These are phyloP conservation scores for Eulimnadia texana DNA, from an alignment of 1,140 invertebrate genomes.

Conservation along the genomic window DNA sequence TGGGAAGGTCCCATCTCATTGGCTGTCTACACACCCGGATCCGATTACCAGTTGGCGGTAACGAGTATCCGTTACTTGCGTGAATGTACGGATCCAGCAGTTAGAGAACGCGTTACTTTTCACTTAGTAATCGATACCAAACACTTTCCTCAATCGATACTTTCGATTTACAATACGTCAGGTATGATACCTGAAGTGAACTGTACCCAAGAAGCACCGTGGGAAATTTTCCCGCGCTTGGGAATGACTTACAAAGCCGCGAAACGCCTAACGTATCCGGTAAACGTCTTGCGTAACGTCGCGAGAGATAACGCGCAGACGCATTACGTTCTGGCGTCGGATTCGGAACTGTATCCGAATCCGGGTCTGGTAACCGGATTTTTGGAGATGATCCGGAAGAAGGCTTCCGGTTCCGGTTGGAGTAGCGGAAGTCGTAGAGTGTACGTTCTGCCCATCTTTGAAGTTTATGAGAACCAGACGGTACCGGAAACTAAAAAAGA, in stretches of 20 bases:
- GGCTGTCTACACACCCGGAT: slow-evolving; percentile 57
- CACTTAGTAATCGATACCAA: slow-evolving; percentile 73
- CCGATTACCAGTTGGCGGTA: slow-evolving; percentile 48
- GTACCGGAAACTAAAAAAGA: slow-evolving; percentile 54
- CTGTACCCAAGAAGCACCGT: slow-evolving; percentile 49
- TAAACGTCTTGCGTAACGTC: slow-evolving; percentile 73
- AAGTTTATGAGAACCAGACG: slow-evolving; percentile 50
- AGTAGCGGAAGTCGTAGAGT: slow-evolving; percentile 48
- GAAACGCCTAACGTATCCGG: slow-evolving; percentile 66
- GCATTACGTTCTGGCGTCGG: slow-evolving; percentile 67
- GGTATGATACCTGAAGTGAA: slow-evolving; percentile 37
- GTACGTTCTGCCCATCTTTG: slow-evolving; percentile 67
- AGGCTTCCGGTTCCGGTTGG: slow-evolving; percentile 41
- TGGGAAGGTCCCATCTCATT: slow-evolving; percentile 56
- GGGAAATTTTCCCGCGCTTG: slow-evolving; percentile 37
- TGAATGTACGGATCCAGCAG: slow-evolving; percentile 46
- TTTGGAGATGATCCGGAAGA: slow-evolving; percentile 61
- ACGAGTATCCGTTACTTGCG: slow-evolving; percentile 49
- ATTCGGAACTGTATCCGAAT: slow-evolving; percentile 79
- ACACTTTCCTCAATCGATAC: slow-evolving; percentile 44
- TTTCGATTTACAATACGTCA: slow-evolving; percentile 13
- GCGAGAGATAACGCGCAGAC: slow-evolving; percentile 64
- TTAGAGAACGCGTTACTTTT: slow-evolving; percentile 62
- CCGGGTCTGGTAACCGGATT: slow-evolving; percentile 57
- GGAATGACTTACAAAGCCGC: slow-evolving; percentile 52